A percentile compares a stretch with the other conserved stretches of the same genome.
phyloP scores from a whole-genome alignment of 2,888 invertebrate species.

The Neuroscelio doddi region DNA sequence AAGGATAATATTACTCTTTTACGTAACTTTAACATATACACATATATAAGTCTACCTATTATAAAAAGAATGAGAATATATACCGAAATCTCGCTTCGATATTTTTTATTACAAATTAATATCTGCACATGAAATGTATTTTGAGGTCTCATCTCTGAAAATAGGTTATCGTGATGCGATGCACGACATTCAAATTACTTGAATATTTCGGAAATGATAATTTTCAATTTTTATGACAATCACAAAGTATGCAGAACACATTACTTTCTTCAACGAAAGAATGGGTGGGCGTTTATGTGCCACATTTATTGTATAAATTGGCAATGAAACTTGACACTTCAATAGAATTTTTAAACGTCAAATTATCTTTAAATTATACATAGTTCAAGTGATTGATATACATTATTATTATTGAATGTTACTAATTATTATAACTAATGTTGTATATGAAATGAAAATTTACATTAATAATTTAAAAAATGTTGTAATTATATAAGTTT shows the following conservation, averaged over 20 bases:
- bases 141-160: not conserved
- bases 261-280: slow-evolving; percentile 36
- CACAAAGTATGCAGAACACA: slow-evolving; percentile 40
- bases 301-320: slow-evolving; percentile 46
- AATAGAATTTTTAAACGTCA: slow-evolving; percentile 31
- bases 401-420: not conserved
- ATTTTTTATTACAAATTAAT: slow-evolving; percentile 39
- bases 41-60: slow-evolving; percentile 26
- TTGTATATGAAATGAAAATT: not conserved
- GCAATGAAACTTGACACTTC: slow-evolving; percentile 44
- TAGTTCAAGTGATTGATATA: not conserved
- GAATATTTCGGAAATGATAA: slow-evolving; percentile 40
- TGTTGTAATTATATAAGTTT: no score
- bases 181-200: not conserved
- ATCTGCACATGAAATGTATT: slow-evolving; percentile 10
- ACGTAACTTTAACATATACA: slow-evolving; percentile 26
- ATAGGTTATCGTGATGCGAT: slow-evolving; percentile 10
- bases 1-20: slow-evolving; percentile 34
- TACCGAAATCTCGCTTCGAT: slow-evolving; percentile 28
- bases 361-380: slow-evolving; percentile 13
- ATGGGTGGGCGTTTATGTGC: slow-evolving; percentile 45
- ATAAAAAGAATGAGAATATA: slow-evolving; percentile 30
- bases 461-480: not conserved
- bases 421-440: no score
- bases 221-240: slow-evolving; percentile 43